phyloP scores from a whole-genome alignment of 2,797 vertebrate species.

The Falco rusticolus region DNA sequence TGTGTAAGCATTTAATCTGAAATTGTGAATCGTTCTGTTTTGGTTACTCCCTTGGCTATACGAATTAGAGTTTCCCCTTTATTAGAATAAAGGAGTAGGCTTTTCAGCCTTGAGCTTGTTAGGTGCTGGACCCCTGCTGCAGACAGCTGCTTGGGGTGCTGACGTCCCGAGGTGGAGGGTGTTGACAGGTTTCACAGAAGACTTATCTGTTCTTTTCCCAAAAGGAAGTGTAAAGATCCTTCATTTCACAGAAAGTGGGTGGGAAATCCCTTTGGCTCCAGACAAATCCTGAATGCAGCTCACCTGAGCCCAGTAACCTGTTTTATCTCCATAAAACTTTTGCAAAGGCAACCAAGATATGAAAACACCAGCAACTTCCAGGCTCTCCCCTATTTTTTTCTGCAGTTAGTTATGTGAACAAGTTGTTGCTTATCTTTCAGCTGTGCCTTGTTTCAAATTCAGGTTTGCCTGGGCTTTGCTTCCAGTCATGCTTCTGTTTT shows the following conservation, averaged over 20 bases:
- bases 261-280: background rate
- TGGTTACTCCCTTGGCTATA: background rate
- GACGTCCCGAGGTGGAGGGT: background rate
- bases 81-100: background rate
- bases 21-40: background rate
- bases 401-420: background rate
- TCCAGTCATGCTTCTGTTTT: background rate
- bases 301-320: background rate
- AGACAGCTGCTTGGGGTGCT: background rate
- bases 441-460: background rate
- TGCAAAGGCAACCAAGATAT: background rate
- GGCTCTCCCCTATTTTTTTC: background rate
- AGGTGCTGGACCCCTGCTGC: background rate
- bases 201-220: background rate
- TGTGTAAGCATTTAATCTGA: background rate
- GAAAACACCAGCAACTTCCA: background rate
- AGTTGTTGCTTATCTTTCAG: constrained; percentile 2
- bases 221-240: background rate
- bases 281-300: background rate
- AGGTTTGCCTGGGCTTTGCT: background rate
- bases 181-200: background rate
- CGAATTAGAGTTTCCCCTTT: background rate
- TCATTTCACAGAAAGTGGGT: background rate
- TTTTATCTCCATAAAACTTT: background rate
- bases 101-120: background rate